These are phyloP conservation scores for Lipophrys pholis DNA, from an alignment of 2,113 vertebrate species.

Conservation along the genomic window DNA sequence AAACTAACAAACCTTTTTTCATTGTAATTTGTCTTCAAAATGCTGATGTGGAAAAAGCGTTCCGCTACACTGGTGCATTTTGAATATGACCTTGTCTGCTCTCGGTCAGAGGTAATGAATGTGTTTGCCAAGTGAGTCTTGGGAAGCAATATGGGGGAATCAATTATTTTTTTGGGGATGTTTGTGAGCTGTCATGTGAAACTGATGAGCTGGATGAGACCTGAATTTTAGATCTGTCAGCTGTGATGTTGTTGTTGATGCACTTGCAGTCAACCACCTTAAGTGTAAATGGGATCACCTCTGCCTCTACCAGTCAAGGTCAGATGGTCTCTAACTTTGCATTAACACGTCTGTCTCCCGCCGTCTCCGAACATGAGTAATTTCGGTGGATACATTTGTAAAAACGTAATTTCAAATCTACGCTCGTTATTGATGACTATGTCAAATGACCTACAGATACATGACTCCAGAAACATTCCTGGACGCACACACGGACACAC, in stretches of 20 bases:
- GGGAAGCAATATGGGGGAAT: slow-evolving; percentile 51
- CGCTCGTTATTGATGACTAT: slow-evolving; percentile 60
- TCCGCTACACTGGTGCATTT: slow-evolving; percentile 28
- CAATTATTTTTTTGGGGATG: slow-evolving; percentile 29
- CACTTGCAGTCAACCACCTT: slow-evolving; percentile 24
- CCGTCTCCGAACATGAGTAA: slow-evolving; percentile 41
- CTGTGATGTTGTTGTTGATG: slow-evolving; percentile 9
- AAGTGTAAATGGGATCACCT: slow-evolving; percentile 13
- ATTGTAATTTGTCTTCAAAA: slow-evolving; percentile 10
- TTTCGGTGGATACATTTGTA: slow-evolving; percentile 35
- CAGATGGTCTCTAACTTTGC: slow-evolving; percentile 28
- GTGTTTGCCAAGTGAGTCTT: slow-evolving; percentile 45
- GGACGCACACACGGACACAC: neutral
- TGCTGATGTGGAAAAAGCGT: slow-evolving; percentile 41
- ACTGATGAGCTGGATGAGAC: slow-evolving; percentile 32
- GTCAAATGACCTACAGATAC: slow-evolving; percentile 59
- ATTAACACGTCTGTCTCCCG: slow-evolving; percentile 12
- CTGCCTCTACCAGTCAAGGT: slow-evolving; percentile 35
- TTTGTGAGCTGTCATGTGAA: slow-evolving; percentile 28
- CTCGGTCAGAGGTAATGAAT: slow-evolving; percentile 52
- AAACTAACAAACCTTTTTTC: slow-evolving; percentile 34
- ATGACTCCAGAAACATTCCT: neutral
- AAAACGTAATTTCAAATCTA: slow-evolving; percentile 55
- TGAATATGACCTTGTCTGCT: slow-evolving; percentile 62
- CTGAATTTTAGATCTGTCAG: slow-evolving; percentile 27